phyloP scores from a whole-genome alignment of 1,140 invertebrate species.

The Frieseomelitta varia region DNA sequence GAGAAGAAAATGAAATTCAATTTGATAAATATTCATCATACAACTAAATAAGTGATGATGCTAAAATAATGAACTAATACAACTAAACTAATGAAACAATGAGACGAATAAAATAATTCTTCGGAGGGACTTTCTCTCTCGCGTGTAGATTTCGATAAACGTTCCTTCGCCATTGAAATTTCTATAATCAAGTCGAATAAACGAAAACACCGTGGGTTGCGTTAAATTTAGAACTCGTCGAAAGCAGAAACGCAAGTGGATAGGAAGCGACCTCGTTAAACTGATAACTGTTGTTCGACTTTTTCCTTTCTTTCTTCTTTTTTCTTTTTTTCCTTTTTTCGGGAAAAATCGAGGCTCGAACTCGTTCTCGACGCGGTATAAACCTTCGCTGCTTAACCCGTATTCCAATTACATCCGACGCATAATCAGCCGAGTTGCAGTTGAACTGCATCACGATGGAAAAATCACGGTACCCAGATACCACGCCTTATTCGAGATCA shows the following conservation, averaged over 20 bases:
- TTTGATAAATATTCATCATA: too few relatives aligned
- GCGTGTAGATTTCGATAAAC: not conserved
- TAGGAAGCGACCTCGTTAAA: conserved; percentile 50
- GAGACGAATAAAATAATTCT: not conserved
- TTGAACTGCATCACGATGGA: conserved; percentile 42
- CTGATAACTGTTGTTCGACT: conserved; percentile 48
- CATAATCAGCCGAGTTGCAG: conserved; percentile 42
- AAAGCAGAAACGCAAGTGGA: conserved; percentile 6
- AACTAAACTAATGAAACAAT: not conserved
- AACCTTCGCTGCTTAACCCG: conserved; percentile 54
- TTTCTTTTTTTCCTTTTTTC: not conserved
- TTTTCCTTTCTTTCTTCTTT: not conserved
- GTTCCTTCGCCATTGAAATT: not conserved
- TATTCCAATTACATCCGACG: conserved; percentile 57
- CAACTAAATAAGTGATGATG: too few relatives aligned
- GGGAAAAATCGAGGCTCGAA: conserved; percentile 38
- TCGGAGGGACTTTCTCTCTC: not conserved
- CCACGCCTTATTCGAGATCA: conserved; percentile 38
- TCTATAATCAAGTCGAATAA: not conserved
- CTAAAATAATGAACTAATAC: too few relatives aligned
- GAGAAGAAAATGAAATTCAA: too few relatives aligned
- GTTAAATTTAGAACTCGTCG: conserved; percentile 2
- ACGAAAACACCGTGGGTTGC: not conserved
- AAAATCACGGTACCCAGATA: conserved; percentile 51
- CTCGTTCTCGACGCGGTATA: conserved; percentile 50